Conservation (phyloP, 2,797 vertebrate genomes). For the Cygnus olor region DNA sequence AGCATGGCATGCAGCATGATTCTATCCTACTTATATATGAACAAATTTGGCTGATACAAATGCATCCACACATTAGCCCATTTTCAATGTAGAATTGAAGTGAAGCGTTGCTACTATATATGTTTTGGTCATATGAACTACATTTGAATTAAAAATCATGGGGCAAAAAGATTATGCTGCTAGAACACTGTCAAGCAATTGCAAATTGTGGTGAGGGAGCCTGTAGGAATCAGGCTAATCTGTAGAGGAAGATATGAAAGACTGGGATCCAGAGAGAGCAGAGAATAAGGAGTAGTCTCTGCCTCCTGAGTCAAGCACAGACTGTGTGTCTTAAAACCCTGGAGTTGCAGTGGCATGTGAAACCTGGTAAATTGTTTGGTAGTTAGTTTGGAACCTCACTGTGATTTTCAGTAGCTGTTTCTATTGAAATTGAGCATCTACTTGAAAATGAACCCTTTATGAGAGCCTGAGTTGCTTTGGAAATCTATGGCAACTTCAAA, state of each 20-base stretch:
- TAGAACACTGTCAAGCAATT: neutral
- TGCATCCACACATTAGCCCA: neutral
- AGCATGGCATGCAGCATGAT: neutral
- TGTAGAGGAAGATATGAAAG: neutral
- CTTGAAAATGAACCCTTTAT: neutral
- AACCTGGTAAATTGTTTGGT: neutral
- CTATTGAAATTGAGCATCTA: neutral
- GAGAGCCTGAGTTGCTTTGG: neutral
- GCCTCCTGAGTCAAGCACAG: neutral
- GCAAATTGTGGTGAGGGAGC: neutral
- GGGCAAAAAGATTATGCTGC: neutral
- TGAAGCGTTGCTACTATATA: neutral
- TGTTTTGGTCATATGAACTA: neutral
- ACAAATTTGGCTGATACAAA: neutral
- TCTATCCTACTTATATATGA: neutral
- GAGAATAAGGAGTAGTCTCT: neutral
- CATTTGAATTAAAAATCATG: neutral
- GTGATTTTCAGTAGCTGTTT: neutral
- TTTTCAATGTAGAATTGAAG: neutral
- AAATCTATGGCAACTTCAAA: neutral
- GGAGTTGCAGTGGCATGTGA: neutral
- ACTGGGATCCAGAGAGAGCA: neutral
- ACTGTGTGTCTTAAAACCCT: neutral
- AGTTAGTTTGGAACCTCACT: neutral
- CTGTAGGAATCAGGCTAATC: neutral